Evolutionary conservation across 1,140 invertebrate genomes (phyloP), one percentile per base, ranked within the genome.

Genomic region (Diorhabda sublineata): DNA sequence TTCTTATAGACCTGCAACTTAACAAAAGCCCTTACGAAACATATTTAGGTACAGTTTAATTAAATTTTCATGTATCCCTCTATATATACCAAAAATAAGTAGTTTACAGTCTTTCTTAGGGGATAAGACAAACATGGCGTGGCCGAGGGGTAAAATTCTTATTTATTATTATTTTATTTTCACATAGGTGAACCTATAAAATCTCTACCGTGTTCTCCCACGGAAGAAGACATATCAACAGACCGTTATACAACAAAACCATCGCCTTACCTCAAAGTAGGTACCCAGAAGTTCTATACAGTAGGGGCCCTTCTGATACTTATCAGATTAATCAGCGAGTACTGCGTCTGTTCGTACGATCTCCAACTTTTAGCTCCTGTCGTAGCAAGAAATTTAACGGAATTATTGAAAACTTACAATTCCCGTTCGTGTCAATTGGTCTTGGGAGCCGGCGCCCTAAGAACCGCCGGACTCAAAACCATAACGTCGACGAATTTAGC

Each of bases 401-500:
- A 98, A 81, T 79, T 98, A 59, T 85, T 97, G 66, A 86, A 92
- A 78, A 88, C 90, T 74, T 98, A 97, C 80, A 99, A 98, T 85
- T 97, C 93, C 4, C 88, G 92, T 73, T 94, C 92, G 70, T 98
- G 93, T 83, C 95, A 98, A 79, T 83, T 99, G 66, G 94, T 99
- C 42, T 84, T 99, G 42, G 96, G 96, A 61, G 97, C 96, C 45
- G 96, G 96, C 45, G 97, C 98, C 2, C 88, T 98, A 77, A 91
- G 95, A 78, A 90, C 95, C 69, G 95, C 95, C 11, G 96, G 97
- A 1, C 83, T 99, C 57, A 98, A 98, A 84, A 98, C 95, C 58
- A 99, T 99, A 61, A 97, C 95, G 1, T 96, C 92, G 70, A 94
- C 92, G 57, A 98, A 97, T 85, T 84, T 99, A 69, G 96, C 95